Conservation (phyloP, 2,113 vertebrate genomes). For the Lanius collurio region DNA sequence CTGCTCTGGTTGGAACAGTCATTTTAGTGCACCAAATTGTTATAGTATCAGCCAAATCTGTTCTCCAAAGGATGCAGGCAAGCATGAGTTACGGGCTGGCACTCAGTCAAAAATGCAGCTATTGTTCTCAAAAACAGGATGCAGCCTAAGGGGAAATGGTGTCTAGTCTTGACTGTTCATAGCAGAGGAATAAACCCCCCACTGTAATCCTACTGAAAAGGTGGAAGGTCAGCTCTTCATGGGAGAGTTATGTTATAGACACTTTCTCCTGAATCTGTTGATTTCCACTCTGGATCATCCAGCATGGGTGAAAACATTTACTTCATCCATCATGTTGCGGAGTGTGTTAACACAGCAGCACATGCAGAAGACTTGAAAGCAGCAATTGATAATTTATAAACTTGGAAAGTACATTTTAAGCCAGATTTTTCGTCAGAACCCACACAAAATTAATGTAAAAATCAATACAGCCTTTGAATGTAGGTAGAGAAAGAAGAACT, state of each 20-base stretch:
- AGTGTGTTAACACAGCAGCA: background rate
- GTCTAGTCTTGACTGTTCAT: slow-evolving; percentile 32
- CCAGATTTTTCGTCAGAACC: background rate
- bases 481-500: background rate
- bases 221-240: background rate
- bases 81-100: slow-evolving; percentile 28
- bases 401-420: background rate
- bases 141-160: slow-evolving; percentile 44
- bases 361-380: background rate
- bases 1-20: background rate
- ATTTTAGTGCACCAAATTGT: background rate
- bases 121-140: slow-evolving; percentile 51
- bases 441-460: background rate
- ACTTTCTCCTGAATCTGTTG: background rate
- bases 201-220: background rate
- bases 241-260: background rate
- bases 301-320: background rate
- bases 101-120: slow-evolving; percentile 41
- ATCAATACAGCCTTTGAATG: background rate
- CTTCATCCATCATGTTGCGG: background rate
- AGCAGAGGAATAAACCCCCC: background rate
- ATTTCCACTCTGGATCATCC: background rate
- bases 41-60: background rate
- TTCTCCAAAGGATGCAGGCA: background rate
- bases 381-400: background rate